phyloP scores from a whole-genome alignment of 2,113 vertebrate genomes.

The Neogale vison region DNA sequence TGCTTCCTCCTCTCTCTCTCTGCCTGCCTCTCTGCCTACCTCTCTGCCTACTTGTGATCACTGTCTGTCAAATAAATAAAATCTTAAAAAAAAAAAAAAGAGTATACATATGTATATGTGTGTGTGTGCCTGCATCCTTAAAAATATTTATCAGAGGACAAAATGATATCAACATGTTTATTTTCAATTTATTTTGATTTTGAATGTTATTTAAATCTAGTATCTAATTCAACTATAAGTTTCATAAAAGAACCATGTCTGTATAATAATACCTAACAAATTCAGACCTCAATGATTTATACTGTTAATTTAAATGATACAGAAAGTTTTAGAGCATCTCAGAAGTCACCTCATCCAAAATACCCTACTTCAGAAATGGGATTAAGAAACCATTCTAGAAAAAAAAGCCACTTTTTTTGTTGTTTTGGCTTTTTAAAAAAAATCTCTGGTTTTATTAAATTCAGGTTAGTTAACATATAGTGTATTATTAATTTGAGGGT shows the following conservation, averaged over 20 bases:
- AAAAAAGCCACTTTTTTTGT: neutral
- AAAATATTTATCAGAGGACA: neutral
- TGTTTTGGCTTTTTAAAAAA: neutral
- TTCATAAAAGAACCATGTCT: neutral
- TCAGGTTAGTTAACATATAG: neutral
- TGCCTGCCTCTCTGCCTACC: too few species aligned
- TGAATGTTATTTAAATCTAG: constrained; percentile 31
- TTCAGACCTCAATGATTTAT: neutral
- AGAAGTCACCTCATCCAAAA: constrained; percentile 40
- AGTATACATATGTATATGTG: accelerated
- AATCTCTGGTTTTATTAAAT: neutral
- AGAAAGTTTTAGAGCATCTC: neutral
- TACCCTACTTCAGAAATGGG: constrained; percentile 44
- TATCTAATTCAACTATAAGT: neutral
- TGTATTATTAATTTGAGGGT: too few species aligned
- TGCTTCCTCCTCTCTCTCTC: too few species aligned
- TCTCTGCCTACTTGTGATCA: too few species aligned
- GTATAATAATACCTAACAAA: constrained; percentile 4
- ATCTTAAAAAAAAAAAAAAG: too few species aligned
- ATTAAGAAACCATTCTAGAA: neutral
- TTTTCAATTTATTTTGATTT: neutral
- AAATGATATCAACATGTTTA: neutral
- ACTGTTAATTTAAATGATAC: constrained; percentile 15
- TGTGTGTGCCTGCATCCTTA: neutral
- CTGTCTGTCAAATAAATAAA: too few species aligned